Conservation (phyloP, 2,888 invertebrate genomes). For the Cabera pusaria region DNA sequence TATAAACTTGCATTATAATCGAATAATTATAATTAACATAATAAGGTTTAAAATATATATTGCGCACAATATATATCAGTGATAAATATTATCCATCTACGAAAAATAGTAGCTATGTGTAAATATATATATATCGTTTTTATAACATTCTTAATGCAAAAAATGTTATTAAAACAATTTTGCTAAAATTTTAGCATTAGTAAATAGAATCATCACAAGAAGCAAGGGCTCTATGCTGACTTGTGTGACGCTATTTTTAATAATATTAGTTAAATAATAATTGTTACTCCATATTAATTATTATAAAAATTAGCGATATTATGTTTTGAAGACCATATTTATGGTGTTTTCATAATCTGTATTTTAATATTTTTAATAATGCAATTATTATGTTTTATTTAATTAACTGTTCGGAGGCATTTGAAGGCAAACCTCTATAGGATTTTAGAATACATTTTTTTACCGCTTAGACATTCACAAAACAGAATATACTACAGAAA, state of each 20-base stretch:
- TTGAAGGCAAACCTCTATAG: conserved; percentile 12
- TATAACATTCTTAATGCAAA: conserved; percentile 7
- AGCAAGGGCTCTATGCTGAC: conserved; percentile 69
- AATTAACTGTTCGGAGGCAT: conserved; percentile 14
- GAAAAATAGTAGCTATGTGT: not conserved
- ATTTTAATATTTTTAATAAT: conserved; percentile 8
- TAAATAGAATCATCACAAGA: conserved; percentile 58
- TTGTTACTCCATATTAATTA: conserved; percentile 65
- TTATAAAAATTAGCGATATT: too few relatives aligned
- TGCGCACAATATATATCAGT: not conserved
- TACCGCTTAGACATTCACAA: conserved; percentile 10
- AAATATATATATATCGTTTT: conserved; percentile 30
- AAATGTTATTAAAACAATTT: conserved; percentile 43
- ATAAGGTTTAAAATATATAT: conserved; percentile 1
- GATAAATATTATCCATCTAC: conserved; percentile 1
- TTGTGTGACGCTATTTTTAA: conserved; percentile 57
- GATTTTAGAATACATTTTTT: conserved; percentile 18
- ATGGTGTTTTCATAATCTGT: too few relatives aligned
- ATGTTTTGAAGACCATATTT: too few relatives aligned
- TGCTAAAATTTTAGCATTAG: conserved; percentile 20
- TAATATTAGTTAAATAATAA: conserved; percentile 36
- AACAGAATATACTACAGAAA: conserved; percentile 13
- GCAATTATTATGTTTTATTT: too few relatives aligned
- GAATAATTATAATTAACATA: conserved; percentile 1
- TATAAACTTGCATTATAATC: too few relatives aligned